Base-by-base conservation (phyloP, 2,888 invertebrate species). In the Physocephala rufipes region DNA sequence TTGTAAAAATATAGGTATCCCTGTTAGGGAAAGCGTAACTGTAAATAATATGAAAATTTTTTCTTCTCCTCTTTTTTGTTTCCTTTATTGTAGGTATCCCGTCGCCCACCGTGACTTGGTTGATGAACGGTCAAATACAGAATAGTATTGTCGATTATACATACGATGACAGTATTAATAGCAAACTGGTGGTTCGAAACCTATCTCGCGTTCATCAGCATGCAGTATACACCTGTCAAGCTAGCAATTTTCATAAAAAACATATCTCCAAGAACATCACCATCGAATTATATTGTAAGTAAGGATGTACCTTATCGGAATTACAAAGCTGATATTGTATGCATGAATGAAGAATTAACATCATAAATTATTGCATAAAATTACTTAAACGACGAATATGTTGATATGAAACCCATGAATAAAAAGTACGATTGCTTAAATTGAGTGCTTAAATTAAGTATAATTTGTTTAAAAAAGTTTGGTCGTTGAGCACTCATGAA, bases 281-380 rank as follows among this genome's bases (percentile, higher is more conserved):
- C 77, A 90, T 94, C 77, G 92, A 93, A 84, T 90, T 94, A 87
- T 90, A 92, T 81, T 88, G 93, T 93, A 85, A 91, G 91, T 90
- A 58, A 24, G 26, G 1, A 7, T 9, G 9, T 4, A 9, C 36
- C 5, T 36, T 7, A 36, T 36, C 36, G 9, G 36, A n/a, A n/a
- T n/a, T n/a, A n/a, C n/a, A n/a, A n/a, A n/a, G n/a, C n/a, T n/a
- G n/a, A n/a, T n/a, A n/a, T n/a, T n/a, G n/a, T n/a, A n/a, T 36
- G 4, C 5, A 36, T 36, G 36, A 36, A 36, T 36, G 36, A 36
- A 9, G 36, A 9, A 36, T 36, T 4, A 36, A 36, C 4, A 9
- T 36, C 36, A 9, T 36, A 36, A 36, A 36, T 36, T 4, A 4
- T 36, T 36, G 36, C 36, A 36, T 36, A 36, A 36, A 9, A 36